Evolutionary conservation across 2,888 invertebrate genomes (phyloP).

Genomic region (Neoaliturus tenellus): DNA sequence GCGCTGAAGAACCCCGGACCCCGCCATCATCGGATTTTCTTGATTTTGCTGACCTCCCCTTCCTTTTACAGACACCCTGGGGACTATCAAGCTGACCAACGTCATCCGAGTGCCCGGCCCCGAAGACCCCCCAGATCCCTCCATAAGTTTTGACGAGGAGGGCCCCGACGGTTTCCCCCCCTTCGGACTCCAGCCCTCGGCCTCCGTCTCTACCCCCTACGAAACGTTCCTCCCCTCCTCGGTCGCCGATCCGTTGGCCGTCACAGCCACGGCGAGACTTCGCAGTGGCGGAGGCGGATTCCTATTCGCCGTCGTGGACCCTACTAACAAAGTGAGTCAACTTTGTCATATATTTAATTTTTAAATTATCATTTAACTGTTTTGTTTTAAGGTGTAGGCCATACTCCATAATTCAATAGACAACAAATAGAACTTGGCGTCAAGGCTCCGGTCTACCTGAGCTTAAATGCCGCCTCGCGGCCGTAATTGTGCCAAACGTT

Average conservation of each 20-base stretch:
- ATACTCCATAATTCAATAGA: no score
- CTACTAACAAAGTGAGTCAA: slow-evolving; percentile 85
- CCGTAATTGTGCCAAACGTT: no score
- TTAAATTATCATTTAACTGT: no score
- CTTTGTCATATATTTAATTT: no score
- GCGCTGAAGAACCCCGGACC: no score
- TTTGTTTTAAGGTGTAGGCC: no score
- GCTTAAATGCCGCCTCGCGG: no score
- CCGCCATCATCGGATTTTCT: no score
- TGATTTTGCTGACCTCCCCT: background rate
- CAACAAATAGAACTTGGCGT: no score
- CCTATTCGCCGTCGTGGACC: slow-evolving; percentile 94
- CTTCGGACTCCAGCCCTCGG: slow-evolving; percentile 86
- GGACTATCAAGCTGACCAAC: slow-evolving; percentile 75
- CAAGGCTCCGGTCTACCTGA: no score
- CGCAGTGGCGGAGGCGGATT: slow-evolving; percentile 87
- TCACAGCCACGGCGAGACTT: slow-evolving; percentile 87
- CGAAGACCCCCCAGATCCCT: slow-evolving; percentile 78
- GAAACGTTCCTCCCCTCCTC: slow-evolving; percentile 89
- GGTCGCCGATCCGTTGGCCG: slow-evolving; percentile 90
- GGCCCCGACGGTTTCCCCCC: slow-evolving; percentile 93
- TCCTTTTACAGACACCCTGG: background rate
- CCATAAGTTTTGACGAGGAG: slow-evolving; percentile 86
- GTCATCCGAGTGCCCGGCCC: slow-evolving; percentile 88
- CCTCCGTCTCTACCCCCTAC: slow-evolving; percentile 90